These are phyloP conservation scores for Xylota segnis DNA, from an alignment of 2,888 invertebrate species.

Conservation along the genomic window DNA sequence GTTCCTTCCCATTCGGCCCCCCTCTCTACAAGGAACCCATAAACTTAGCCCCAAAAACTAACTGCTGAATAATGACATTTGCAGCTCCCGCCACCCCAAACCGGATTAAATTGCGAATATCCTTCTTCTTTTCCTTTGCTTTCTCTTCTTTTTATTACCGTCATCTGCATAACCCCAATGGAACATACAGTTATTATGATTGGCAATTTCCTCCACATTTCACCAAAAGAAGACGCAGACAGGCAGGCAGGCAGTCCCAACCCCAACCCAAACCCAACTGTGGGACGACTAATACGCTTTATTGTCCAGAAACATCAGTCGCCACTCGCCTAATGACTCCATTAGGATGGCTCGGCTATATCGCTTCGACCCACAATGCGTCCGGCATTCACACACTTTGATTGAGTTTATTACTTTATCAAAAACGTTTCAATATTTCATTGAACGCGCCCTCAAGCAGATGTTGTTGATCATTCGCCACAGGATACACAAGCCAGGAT, in stretches of 20 bases:
- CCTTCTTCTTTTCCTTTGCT: neutral
- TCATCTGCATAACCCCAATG: slow-evolving; percentile 64
- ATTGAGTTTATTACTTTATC: slow-evolving; percentile 75
- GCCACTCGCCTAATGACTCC: slow-evolving; percentile 69
- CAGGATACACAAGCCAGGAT: slow-evolving; percentile 36
- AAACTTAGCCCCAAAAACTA: slow-evolving; percentile 66
- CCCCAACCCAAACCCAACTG: slow-evolving; percentile 5
- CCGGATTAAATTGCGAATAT: slow-evolving; percentile 47
- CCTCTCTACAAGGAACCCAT: slow-evolving; percentile 50
- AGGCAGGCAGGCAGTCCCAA: neutral
- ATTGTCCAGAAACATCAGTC: slow-evolving; percentile 67
- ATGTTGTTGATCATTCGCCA: slow-evolving; percentile 43
- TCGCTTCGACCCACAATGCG: slow-evolving; percentile 22
- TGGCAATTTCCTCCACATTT: slow-evolving; percentile 51
- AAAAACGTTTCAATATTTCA: slow-evolving; percentile 71
- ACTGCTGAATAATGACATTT: slow-evolving; percentile 76
- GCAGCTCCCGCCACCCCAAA: slow-evolving; percentile 31
- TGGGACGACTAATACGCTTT: slow-evolving; percentile 50
- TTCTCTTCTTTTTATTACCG: slow-evolving; percentile 59
- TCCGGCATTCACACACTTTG: slow-evolving; percentile 47
- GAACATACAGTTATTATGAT: slow-evolving; percentile 61
- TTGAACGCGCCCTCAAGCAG: slow-evolving; percentile 44
- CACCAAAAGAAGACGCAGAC: slow-evolving; percentile 3
- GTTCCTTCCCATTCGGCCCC: slow-evolving; percentile 2
- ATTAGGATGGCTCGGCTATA: slow-evolving; percentile 49